Conservation (phyloP, 2,888 invertebrate species). For the Nyleta sp. region DNA sequence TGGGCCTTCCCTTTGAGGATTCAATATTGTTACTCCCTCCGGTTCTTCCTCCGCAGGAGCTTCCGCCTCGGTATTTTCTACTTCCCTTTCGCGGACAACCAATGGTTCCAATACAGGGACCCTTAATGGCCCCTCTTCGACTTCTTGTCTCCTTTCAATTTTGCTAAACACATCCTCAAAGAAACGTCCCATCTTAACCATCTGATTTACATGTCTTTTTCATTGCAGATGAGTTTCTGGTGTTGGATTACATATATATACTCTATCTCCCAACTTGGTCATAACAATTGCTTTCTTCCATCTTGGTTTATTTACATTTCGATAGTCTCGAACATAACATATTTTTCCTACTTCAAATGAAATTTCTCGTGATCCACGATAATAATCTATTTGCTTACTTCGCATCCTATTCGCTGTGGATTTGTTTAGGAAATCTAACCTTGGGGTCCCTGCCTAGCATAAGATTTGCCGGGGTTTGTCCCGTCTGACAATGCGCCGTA, state of each 20-base stretch:
- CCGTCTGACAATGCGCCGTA: constrained; percentile 50
- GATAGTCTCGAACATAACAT: constrained; percentile 29
- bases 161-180: constrained; percentile 23
- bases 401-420: constrained; percentile 15
- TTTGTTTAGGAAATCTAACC: constrained; percentile 37
- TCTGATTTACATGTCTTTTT: constrained; percentile 57
- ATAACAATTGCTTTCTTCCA: constrained; percentile 34
- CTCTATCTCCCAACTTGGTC: constrained; percentile 19
- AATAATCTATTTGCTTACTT: constrained; percentile 31
- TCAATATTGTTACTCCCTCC: too few species aligned
- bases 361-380: constrained; percentile 33
- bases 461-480: constrained; percentile 51
- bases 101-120: too few species aligned
- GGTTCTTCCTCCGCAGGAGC: too few species aligned
- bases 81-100: too few species aligned
- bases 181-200: constrained; percentile 38
- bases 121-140: too few species aligned
- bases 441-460: constrained; percentile 52
- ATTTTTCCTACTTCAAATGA: constrained; percentile 32
- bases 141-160: background rate
- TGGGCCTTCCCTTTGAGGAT: too few species aligned
- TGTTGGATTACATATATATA: constrained; percentile 38
- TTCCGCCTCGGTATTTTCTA: too few species aligned
- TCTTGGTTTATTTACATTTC: constrained; percentile 27
- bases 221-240: constrained; percentile 9